Evolutionary conservation across 30 jellyfish, hydroid and myxozoan species (phyloP).

Genomic region (Nemopilema nomurai): DNA sequence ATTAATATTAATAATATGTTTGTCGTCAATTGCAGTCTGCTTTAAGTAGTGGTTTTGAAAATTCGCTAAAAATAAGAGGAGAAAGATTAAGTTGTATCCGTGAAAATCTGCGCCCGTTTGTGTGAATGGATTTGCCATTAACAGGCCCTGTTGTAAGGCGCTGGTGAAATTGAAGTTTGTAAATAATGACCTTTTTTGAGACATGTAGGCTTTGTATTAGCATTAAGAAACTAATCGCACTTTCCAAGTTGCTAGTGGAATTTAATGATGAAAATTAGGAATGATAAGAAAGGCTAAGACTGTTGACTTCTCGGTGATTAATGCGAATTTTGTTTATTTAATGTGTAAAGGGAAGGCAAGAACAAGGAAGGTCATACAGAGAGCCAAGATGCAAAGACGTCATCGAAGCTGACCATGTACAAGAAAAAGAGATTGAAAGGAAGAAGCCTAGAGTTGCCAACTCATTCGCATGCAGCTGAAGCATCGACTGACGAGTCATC

Average conservation of each 20-base stretch:
- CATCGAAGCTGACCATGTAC: background rate
- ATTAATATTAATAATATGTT: background rate
- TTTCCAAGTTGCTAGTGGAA: too few species aligned
- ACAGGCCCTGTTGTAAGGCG: too few species aligned
- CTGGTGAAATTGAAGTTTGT: too few species aligned
- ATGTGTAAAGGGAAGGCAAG: background rate
- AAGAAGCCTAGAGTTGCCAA: background rate
- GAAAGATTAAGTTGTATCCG: background rate
- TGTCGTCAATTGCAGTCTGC: background rate
- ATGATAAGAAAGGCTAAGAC: too few species aligned
- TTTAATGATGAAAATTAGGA: too few species aligned
- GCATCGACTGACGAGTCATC: background rate
- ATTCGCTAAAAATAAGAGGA: background rate
- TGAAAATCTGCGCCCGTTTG: too few species aligned
- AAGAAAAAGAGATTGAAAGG: background rate
- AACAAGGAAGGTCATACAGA: background rate
- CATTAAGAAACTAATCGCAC: too few species aligned
- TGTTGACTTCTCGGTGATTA: background rate
- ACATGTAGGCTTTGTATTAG: too few species aligned
- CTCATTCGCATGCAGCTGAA: background rate
- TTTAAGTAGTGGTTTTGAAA: background rate
- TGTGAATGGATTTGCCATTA: background rate
- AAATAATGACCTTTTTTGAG: too few species aligned
- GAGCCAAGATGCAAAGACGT: background rate
- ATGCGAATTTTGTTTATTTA: background rate